Conservation (phyloP, 1,140 invertebrate genomes). For the Aethina tumida region DNA sequence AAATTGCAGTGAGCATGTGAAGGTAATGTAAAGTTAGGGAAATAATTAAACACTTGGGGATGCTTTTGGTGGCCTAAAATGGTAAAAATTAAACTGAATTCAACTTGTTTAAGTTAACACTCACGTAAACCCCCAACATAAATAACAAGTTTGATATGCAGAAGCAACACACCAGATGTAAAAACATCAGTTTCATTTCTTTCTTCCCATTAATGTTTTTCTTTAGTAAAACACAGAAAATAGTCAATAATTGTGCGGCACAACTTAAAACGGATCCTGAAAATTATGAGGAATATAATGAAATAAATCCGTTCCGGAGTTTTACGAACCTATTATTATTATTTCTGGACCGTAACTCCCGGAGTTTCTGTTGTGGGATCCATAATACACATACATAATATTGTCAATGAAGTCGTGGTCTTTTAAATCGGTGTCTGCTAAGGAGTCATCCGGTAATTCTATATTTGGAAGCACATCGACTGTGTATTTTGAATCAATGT, state of each 20-base stretch:
- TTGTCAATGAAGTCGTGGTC: constrained; percentile 46
- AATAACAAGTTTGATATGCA: constrained; percentile 37
- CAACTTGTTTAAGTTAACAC: constrained; percentile 9
- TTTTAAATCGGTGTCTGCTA: constrained; percentile 36
- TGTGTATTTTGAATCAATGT: constrained; percentile 25
- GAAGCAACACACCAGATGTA: constrained; percentile 32
- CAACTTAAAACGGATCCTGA: constrained; percentile 34
- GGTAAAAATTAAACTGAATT: constrained; percentile 8
- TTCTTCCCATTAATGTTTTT: constrained; percentile 30
- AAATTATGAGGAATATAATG: too few relatives aligned
- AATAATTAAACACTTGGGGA: constrained; percentile 48
- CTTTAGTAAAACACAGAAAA: constrained; percentile 30
- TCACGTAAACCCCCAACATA: constrained; percentile 42
- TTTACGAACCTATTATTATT: constrained; percentile 30
- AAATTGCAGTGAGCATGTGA: constrained; percentile 53
- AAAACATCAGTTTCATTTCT: constrained; percentile 29
- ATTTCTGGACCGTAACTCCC: constrained; percentile 34
- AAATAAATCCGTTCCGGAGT: too few relatives aligned
- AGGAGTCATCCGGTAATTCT: constrained; percentile 31
- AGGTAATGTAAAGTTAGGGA: constrained; percentile 57
- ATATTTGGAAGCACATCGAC: constrained; percentile 30
- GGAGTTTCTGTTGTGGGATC: constrained; percentile 31
- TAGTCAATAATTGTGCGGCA: constrained; percentile 33
- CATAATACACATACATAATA: constrained; percentile 49
- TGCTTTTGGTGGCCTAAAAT: constrained; percentile 47